These are phyloP conservation scores for Venusia cambrica DNA, from an alignment of 2,888 invertebrate species.

Conservation along the genomic window DNA sequence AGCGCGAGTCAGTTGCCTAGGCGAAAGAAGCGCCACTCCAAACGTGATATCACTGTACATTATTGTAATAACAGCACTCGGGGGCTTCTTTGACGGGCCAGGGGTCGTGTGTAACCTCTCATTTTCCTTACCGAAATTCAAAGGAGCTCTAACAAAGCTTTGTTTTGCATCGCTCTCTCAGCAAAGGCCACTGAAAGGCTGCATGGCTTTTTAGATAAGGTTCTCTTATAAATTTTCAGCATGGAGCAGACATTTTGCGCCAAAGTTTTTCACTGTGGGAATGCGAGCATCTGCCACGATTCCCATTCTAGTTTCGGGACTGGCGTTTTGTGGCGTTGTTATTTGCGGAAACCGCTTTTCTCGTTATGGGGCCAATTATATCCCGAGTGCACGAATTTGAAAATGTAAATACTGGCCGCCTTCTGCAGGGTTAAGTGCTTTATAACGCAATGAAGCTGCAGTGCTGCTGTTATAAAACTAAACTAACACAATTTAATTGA, in stretches of 20 bases:
- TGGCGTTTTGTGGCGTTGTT: constrained; percentile 50
- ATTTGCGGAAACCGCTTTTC: constrained; percentile 51
- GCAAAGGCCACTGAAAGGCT: constrained; percentile 71
- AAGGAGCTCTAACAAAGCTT: constrained; percentile 78
- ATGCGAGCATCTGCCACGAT: constrained; percentile 63
- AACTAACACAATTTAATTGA: constrained; percentile 12
- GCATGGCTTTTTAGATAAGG: constrained; percentile 79
- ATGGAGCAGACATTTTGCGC: constrained; percentile 60
- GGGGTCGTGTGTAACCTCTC: constrained; percentile 72
- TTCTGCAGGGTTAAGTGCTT: constrained; percentile 34
- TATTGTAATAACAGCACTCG: constrained; percentile 75
- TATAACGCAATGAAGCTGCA: constrained; percentile 31
- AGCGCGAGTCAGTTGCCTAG: constrained; percentile 26
- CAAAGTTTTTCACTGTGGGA: constrained; percentile 69
- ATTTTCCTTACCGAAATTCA: constrained; percentile 79
- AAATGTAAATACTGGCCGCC: constrained; percentile 38
- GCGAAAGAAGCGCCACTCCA: constrained; percentile 51
- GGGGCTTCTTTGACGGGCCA: constrained; percentile 67
- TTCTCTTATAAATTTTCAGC: constrained; percentile 72
- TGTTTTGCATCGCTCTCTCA: constrained; percentile 75
- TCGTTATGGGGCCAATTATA: constrained; percentile 51
- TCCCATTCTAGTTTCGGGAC: constrained; percentile 60
- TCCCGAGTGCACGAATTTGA: constrained; percentile 42
- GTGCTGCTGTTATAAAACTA: constrained; percentile 16
- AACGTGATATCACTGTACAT: constrained; percentile 69